Percentiles rank a stretch among this genome's conserved stretches.
Evolutionary conservation across 2,888 invertebrate species (phyloP).

Genomic region (Plagiodera versicolora): DNA sequence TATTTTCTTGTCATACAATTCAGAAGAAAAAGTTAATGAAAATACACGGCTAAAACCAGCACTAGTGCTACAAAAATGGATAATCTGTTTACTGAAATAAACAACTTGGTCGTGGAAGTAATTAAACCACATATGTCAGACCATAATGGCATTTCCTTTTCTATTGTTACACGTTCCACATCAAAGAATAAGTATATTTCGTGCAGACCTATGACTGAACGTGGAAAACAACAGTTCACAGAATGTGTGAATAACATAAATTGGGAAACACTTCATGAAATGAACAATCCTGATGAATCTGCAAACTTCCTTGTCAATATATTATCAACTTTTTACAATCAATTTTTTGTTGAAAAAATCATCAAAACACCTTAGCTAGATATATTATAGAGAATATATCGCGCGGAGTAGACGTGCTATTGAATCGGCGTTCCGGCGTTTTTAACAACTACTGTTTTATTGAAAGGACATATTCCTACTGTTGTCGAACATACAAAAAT

Average conservation of each 20-base stretch:
- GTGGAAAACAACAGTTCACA: constrained; percentile 3
- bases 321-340: constrained; percentile 2
- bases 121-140: constrained; percentile 12
- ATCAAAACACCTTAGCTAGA: background rate
- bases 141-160: background rate
- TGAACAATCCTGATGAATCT: constrained; percentile 9
- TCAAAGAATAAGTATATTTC: background rate
- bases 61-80: constrained; percentile 1
- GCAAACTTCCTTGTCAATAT: constrained; percentile 8
- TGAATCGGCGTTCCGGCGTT: no score
- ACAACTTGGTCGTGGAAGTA: constrained; percentile 5
- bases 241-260: constrained; percentile 7
- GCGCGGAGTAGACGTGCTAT: no score
- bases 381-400: no score
- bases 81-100: constrained; percentile 2
- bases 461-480: no score
- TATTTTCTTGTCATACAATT: constrained; percentile 4
- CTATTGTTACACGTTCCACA: background rate
- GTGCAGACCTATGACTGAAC: constrained; percentile 4
- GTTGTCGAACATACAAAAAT: background rate
- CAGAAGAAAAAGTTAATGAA: constrained; percentile 4
- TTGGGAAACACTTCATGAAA: constrained; percentile 4
- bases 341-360: constrained; percentile 4
- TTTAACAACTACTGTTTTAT: no score
- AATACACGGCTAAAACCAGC: background rate